phyloP scores from a whole-genome alignment of 2,888 invertebrate species.

The Cepaea hortensis region DNA sequence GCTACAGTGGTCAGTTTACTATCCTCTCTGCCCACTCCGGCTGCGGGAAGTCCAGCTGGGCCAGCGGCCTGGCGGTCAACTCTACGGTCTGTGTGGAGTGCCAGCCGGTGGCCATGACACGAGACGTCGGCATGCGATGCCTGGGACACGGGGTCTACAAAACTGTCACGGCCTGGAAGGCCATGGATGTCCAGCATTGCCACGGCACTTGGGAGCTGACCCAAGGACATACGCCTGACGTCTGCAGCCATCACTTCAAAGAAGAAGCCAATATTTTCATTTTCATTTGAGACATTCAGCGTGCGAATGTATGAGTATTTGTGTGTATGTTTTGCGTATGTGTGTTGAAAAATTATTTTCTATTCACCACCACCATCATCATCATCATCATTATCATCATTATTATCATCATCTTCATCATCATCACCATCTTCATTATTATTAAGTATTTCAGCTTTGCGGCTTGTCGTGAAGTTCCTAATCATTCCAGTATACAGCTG shows the following conservation, averaged over 20 bases:
- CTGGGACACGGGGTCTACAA: constrained; percentile 88
- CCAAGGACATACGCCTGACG: constrained; percentile 69
- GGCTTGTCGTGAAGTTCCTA: too few relatives aligned
- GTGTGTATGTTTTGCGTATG: too few relatives aligned
- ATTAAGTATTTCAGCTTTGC: too few relatives aligned
- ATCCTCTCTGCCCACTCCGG: constrained; percentile 78
- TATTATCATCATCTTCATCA: too few relatives aligned
- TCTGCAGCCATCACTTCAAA: constrained; percentile 69
- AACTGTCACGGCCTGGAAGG: constrained; percentile 67
- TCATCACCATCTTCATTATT: too few relatives aligned
- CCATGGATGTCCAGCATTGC: constrained; percentile 89
- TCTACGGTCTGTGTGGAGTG: constrained; percentile 88
- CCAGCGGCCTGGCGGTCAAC: constrained; percentile 77
- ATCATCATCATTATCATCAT: too few relatives aligned
- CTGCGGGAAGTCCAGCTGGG: constrained; percentile 79
- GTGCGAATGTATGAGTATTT: too few relatives aligned
- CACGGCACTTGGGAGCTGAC: constrained; percentile 90
- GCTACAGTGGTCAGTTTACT: constrained; percentile 91
- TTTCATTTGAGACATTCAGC: too few relatives aligned
- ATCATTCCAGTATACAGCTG: too few relatives aligned
- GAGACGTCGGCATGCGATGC: constrained; percentile 84
- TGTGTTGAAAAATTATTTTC: too few relatives aligned
- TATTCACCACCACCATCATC: too few relatives aligned
- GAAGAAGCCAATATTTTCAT: constrained; percentile 34
- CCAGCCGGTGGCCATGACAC: constrained; percentile 87